phyloP scores from a whole-genome alignment of 2,113 vertebrate genomes.

The Phylloscopus whistleri region DNA sequence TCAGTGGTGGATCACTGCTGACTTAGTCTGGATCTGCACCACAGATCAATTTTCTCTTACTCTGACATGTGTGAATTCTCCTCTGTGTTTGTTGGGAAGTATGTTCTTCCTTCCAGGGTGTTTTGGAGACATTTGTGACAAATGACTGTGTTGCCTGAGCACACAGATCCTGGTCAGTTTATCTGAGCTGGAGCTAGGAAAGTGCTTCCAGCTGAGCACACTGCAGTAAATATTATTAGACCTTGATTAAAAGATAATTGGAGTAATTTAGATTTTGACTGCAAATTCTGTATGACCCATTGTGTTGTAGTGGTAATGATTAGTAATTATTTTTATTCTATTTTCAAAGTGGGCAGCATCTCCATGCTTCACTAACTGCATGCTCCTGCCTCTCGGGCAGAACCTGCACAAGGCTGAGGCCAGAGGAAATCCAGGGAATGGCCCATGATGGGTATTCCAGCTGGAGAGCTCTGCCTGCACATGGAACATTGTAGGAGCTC shows the following conservation, averaged over 20 bases:
- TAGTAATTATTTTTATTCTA: not conserved
- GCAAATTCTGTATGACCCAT: not conserved
- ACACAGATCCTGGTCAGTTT: not conserved
- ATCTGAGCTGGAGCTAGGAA: not conserved
- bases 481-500: not conserved
- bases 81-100: accelerated
- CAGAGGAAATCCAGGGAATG: not conserved
- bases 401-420: not conserved
- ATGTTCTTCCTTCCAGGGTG: not conserved
- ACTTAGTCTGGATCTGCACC: not conserved
- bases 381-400: not conserved
- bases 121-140: not conserved
- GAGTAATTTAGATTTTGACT: not conserved
- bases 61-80: not conserved
- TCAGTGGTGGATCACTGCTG: not conserved
- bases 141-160: not conserved
- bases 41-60: too few relatives aligned
- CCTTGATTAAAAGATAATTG: not conserved
- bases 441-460: not conserved
- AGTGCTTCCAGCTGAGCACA: not conserved
- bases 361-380: not conserved
- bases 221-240: not conserved
- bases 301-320: not conserved
- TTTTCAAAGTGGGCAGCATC: not conserved
- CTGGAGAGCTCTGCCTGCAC: not conserved